A percentile compares a stretch with the other conserved stretches of the same genome.
These are phyloP conservation scores for Polylopha cassiicola DNA, from an alignment of 2,888 invertebrate genomes.

Conservation along the genomic window DNA sequence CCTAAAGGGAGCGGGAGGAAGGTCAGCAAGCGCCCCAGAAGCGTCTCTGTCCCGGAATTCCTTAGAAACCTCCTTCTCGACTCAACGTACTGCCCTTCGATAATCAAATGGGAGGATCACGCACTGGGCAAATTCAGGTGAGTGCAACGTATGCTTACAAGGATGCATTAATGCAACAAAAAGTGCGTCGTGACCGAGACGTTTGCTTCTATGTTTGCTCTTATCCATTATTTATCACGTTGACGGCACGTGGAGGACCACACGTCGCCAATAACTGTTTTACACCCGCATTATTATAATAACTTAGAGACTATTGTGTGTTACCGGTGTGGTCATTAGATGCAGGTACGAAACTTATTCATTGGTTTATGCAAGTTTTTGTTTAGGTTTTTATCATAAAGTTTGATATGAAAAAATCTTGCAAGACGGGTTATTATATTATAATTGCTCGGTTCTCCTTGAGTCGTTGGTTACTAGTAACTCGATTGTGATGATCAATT, in stretches of 20 bases:
- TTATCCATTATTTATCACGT: conserved; percentile 61
- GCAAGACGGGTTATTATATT: conserved; percentile 10
- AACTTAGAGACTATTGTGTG: conserved; percentile 8
- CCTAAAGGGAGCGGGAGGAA: conserved; percentile 72
- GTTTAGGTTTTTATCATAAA: too few species aligned
- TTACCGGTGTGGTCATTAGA: conserved; percentile 11
- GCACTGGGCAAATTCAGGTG: conserved; percentile 87
- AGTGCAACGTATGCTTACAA: conserved; percentile 33
- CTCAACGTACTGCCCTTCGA: conserved; percentile 84
- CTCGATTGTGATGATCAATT: conserved; percentile 21
- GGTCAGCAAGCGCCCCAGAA: conserved; percentile 62
- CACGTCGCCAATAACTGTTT: conserved; percentile 47
- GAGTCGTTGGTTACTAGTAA: conserved; percentile 7
- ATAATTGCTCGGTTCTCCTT: conserved; percentile 19
- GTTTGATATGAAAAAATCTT: too few species aligned
- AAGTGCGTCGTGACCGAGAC: conserved; percentile 43
- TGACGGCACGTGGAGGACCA: conserved; percentile 52
- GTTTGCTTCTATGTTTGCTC: conserved; percentile 41
- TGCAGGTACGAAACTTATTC: too few species aligned
- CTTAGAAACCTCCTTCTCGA: conserved; percentile 88
- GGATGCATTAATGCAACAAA: conserved; percentile 30
- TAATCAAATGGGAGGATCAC: conserved; percentile 93
- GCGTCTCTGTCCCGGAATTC: conserved; percentile 87
- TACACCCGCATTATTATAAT: conserved; percentile 15
- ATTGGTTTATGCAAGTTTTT: background rate